Conservation (phyloP, 2,113 vertebrate species). For the Sinocyclocheilus anophthalmus region DNA sequence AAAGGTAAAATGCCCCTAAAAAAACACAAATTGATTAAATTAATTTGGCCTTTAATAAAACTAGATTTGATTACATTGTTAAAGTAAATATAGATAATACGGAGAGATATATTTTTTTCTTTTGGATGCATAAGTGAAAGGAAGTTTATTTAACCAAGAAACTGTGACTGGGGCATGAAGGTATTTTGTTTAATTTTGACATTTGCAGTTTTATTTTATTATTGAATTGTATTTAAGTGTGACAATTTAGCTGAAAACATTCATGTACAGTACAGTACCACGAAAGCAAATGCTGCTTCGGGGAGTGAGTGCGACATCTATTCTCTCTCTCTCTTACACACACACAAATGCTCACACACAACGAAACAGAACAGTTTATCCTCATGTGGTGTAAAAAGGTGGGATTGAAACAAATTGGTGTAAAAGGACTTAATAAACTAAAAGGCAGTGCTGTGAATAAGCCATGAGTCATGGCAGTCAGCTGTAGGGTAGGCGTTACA, state of each 20-base stretch:
- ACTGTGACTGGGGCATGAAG: no score
- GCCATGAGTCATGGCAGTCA: slow-evolving; percentile 41
- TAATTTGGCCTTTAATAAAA: no score
- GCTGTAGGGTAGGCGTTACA: slow-evolving; percentile 44
- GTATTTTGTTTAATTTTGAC: no score
- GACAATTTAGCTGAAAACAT: slow-evolving; percentile 18
- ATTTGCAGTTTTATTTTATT: no score
- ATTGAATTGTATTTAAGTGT: no score
- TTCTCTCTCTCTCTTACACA: slow-evolving; percentile 15
- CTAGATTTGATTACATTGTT: no score
- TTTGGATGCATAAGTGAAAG: no score
- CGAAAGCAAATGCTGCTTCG: slow-evolving; percentile 39
- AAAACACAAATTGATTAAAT: no score
- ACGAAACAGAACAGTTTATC: slow-evolving; percentile 35
- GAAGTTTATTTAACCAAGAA: no score
- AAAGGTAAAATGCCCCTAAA: no score
- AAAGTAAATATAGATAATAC: no score
- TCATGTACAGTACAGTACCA: slow-evolving; percentile 38
- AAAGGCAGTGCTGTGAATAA: slow-evolving; percentile 46
- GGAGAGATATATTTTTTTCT: no score
- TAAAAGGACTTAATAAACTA: slow-evolving; percentile 49
- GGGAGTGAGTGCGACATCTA: slow-evolving; percentile 35
- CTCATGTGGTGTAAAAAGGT: slow-evolving; percentile 46
- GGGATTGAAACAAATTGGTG: slow-evolving; percentile 50
- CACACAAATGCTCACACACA: neutral